These are phyloP conservation scores for Zosterops borbonicus DNA, from an alignment of 2,113 vertebrate species.

Conservation along the genomic window DNA sequence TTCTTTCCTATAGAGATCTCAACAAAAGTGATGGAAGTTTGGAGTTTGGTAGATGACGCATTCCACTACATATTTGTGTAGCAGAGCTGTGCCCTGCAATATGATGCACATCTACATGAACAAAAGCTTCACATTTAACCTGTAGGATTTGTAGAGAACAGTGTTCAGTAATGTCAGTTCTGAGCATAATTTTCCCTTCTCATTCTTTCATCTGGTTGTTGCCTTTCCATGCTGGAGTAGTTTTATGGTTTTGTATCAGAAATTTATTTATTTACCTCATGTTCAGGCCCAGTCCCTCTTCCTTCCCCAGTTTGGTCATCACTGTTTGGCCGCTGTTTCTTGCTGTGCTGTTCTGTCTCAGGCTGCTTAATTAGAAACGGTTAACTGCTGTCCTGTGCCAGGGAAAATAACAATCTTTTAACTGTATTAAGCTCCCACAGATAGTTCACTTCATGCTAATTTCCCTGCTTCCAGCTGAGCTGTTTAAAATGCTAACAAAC, in stretches of 20 bases:
- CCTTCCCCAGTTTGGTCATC: not conserved
- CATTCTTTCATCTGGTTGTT: not conserved
- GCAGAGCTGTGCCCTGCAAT: fast-evolving
- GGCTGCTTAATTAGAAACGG: slow-evolving; percentile 66
- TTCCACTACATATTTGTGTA: not conserved
- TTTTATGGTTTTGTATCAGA: not conserved
- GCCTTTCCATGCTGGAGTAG: not conserved
- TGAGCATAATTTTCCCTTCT: not conserved
- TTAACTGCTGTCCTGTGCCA: slow-evolving; percentile 67
- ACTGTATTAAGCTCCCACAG: slow-evolving; percentile 68
- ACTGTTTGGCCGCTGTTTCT: not conserved
- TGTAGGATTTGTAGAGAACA: not conserved
- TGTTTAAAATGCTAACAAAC: slow-evolving; percentile 39
- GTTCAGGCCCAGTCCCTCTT: not conserved
- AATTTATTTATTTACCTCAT: not conserved
- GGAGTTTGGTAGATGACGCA: not conserved
- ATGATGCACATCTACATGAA: not conserved
- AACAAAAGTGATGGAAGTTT: not conserved
- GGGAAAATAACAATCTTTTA: slow-evolving; percentile 69
- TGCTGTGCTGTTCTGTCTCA: slow-evolving; percentile 4
- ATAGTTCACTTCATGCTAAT: slow-evolving; percentile 74
- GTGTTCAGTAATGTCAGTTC: not conserved
- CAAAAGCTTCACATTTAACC: not conserved
- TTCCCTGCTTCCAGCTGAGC: slow-evolving; percentile 63
- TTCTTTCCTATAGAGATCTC: not conserved